Conservation (phyloP, 2,888 invertebrate genomes). For the Crossocerus cetratus region DNA sequence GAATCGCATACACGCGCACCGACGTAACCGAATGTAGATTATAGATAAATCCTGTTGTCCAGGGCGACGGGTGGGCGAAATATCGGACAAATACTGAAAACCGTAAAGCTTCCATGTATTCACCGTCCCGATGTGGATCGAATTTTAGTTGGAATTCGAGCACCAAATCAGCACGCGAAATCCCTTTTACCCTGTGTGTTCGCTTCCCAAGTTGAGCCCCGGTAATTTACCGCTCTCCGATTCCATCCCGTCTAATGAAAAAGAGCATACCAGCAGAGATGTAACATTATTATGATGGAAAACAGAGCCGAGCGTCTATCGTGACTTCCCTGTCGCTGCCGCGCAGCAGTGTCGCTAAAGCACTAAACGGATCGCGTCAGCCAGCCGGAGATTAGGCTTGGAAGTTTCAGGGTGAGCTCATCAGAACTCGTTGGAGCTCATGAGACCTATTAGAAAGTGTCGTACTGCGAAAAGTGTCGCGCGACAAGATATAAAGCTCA, state of each 20-base stretch:
- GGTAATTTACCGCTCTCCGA: too few species aligned
- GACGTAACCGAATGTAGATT: slow-evolving; percentile 16
- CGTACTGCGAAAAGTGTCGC: too few species aligned
- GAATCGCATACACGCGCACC: not conserved
- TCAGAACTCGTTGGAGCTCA: slow-evolving; percentile 5
- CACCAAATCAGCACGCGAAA: slow-evolving; percentile 4
- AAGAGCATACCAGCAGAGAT: too few species aligned
- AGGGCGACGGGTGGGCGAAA: not conserved
- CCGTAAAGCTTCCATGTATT: slow-evolving; percentile 5
- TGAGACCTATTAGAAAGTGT: not conserved
- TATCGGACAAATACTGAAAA: slow-evolving; percentile 13
- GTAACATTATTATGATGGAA: too few species aligned
- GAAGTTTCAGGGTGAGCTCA: slow-evolving; percentile 39
- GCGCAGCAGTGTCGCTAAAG: not conserved
- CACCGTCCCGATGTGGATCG: slow-evolving; percentile 14
- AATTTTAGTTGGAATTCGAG: slow-evolving; percentile 12
- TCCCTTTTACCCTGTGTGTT: too few species aligned
- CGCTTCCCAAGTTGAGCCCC: too few species aligned
- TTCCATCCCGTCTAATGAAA: too few species aligned
- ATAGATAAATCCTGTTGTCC: slow-evolving; percentile 27
- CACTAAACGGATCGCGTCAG: slow-evolving; percentile 21
- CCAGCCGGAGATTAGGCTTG: slow-evolving; percentile 40
- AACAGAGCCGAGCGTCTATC: not conserved
- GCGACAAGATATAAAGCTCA: too few species aligned
- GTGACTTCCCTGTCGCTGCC: not conserved